phyloP scores from a whole-genome alignment of 1,140 invertebrate genomes.

The Oreohelix idahoensis region DNA sequence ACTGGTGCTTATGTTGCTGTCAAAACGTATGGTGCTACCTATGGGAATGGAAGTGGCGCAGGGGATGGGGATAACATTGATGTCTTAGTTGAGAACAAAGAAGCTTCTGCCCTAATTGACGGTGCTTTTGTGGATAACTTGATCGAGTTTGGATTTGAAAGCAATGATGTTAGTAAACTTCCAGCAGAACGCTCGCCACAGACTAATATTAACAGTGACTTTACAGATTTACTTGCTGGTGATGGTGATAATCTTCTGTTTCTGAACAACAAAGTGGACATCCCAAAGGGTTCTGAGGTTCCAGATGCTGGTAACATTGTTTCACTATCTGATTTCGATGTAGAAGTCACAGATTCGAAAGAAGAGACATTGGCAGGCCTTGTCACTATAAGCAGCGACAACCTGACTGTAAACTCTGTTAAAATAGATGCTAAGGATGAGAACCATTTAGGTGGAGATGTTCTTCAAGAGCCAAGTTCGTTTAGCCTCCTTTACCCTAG shows the following conservation, averaged over 20 bases:
- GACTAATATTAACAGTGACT: background rate
- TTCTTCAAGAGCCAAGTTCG: conserved; percentile 16
- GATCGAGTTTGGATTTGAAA: conserved; percentile 9
- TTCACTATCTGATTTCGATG: background rate
- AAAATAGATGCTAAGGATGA: background rate
- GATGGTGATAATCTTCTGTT: background rate
- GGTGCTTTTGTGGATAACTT: conserved; percentile 11
- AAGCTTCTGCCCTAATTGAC: background rate
- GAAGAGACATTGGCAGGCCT: background rate
- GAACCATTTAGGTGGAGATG: conserved; percentile 25
- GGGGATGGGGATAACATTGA: background rate
- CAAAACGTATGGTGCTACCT: background rate
- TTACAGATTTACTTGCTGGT: background rate
- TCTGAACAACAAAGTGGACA: background rate
- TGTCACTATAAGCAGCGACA: background rate
- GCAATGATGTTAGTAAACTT: background rate
- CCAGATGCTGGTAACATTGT: background rate
- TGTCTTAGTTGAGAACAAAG: background rate
- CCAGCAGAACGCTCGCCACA: background rate
- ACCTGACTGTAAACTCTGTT: background rate
- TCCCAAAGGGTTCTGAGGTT: background rate
- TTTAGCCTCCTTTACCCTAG: conserved; percentile 32
- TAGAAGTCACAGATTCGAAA: background rate
- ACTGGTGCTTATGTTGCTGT: background rate
- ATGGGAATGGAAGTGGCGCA: background rate